Percentiles rank a stretch among this genome's conserved stretches.
Conservation (phyloP, 2,888 invertebrate species). For the Malthinus seriepunctatus region DNA sequence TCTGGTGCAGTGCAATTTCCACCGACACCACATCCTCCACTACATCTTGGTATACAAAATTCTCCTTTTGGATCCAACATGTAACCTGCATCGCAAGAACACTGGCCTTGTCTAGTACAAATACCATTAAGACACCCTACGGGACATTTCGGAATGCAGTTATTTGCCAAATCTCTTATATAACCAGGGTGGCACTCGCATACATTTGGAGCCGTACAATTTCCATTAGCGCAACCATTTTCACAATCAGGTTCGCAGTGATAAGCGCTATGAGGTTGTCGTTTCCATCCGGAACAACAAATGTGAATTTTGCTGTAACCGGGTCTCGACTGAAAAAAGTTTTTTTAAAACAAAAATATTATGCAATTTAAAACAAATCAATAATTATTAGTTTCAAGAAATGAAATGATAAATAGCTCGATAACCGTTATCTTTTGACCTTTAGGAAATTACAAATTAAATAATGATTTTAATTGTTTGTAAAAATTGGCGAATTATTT, state of each 20-base stretch:
- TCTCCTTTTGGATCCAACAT: constrained; percentile 60
- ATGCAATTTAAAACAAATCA: too few species aligned
- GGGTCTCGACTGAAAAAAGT: constrained; percentile 58
- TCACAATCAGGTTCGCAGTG: constrained; percentile 68
- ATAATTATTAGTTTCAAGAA: neutral
- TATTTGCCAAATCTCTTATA: constrained; percentile 56
- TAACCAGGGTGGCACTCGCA: constrained; percentile 68
- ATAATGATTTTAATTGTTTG: neutral
- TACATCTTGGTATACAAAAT: constrained; percentile 66
- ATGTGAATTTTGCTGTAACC: constrained; percentile 67
- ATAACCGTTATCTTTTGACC: too few species aligned
- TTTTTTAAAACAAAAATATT: neutral
- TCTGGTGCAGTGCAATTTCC: constrained; percentile 61
- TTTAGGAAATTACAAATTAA: neutral
- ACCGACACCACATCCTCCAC: constrained; percentile 58
- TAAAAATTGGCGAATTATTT: too few species aligned
- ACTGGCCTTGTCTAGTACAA: constrained; percentile 63
- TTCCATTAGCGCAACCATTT: constrained; percentile 69
- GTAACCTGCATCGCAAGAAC: constrained; percentile 66
- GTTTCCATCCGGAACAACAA: constrained; percentile 73
- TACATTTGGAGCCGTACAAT: constrained; percentile 66
- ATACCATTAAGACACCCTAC: constrained; percentile 69
- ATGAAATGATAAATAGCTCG: neutral
- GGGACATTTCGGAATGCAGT: constrained; percentile 69
- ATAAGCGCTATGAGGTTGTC: constrained; percentile 60